Evolutionary conservation across 2,113 vertebrate species (phyloP), one percentile per base, ranked within the genome.

Genomic region (Mormyrus iriodes): DNA sequence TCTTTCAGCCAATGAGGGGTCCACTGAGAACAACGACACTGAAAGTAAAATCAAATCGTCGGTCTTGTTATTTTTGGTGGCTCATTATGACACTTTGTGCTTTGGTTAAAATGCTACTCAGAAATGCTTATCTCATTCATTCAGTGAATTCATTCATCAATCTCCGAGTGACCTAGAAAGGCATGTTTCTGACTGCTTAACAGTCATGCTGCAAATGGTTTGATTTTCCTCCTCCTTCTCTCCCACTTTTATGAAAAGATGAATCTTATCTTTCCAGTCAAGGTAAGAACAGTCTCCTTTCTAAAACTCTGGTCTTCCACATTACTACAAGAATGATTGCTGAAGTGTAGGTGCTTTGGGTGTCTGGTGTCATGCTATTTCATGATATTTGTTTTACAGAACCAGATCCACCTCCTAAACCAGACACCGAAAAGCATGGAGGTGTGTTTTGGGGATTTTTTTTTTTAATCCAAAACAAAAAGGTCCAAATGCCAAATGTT

Each of bases 241-340:
- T 86, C 9, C 91, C 91, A 24, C 88, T 87, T 88, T 13, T 87
- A 94, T 93, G 91, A 3, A 42, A 87, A 10, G 90, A 93, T 82
- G 92, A 92, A 12, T 79, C 51, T 10, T 58, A 88, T 3, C 89
- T 44, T 85, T 84, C 15, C 24, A 65, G 52, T 46, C 58, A 89
- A 1, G 90, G 93, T 95, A 58, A 90, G 93, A 83, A 79, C 19
- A 49, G 48, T 13, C 46, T 85, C 48, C n/a, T 13, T 17, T 83
- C 39, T 46, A 8, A 21, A 83, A 83, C n/a, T 8, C n/a, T 9
- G 6, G 3, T 65, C n/a, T 65, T 65, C 61, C 61, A 9, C 61
- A 3, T 65, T 8, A 65, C n/a, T 65, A 65, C 27, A 65, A 8
- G 44, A 83, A 12, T 24, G 31, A n/a, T 86, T 31, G 0, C 51